Evolutionary conservation across 2,888 invertebrate genomes (phyloP).

Genomic region (Agrochola litura): DNA sequence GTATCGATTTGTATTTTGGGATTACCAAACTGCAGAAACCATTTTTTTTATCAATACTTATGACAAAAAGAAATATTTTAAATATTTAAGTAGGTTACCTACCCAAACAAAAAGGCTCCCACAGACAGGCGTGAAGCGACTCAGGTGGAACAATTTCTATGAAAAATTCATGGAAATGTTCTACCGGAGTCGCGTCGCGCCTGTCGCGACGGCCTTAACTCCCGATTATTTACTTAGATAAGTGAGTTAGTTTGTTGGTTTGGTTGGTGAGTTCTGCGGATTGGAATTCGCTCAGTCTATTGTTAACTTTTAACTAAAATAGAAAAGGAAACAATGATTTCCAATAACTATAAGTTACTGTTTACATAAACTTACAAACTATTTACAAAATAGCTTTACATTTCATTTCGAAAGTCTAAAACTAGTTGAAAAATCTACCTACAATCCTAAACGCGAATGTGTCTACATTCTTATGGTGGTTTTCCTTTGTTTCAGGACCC

Average conservation of each 20-base stretch:
- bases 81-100: background rate
- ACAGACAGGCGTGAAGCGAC: background rate
- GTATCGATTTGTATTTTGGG: background rate
- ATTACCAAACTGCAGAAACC: no score
- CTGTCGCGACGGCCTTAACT: background rate
- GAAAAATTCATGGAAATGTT: no score
- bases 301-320: background rate
- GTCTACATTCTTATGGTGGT: background rate
- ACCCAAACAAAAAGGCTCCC: background rate
- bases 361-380: background rate
- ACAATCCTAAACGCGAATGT: background rate
- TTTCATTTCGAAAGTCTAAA: background rate
- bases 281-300: no score
- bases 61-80: no score
- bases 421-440: background rate
- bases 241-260: background rate
- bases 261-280: background rate
- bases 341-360: no score
- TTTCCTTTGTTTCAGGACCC: conserved; percentile 83
- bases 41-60: no score
- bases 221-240: background rate
- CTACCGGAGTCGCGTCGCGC: no score
- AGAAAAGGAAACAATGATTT: background rate
- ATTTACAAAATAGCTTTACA: background rate
- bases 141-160: background rate